Evolutionary conservation across 2,113 vertebrate genomes (phyloP).

Genomic region (Struthidea cinerea): DNA sequence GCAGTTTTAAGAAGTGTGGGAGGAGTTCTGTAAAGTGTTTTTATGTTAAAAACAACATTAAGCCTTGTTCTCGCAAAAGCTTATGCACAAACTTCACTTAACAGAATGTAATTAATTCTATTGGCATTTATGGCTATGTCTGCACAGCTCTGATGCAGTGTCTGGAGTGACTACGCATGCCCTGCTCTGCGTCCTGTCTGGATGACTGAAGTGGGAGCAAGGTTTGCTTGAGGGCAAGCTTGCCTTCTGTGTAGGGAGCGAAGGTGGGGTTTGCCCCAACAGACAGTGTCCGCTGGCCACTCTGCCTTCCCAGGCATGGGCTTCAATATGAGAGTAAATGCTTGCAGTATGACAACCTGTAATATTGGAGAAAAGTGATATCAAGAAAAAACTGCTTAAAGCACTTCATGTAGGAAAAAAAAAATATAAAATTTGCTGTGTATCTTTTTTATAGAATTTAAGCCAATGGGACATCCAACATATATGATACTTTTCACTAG

Average conservation of each 20-base stretch:
- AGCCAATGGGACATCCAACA: neutral
- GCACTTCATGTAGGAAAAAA: neutral
- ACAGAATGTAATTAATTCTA: neutral
- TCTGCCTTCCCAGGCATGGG: neutral
- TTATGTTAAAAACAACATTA: constrained; percentile 41
- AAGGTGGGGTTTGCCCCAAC: neutral
- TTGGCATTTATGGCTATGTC: neutral
- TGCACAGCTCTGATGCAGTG: neutral
- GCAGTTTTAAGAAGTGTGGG: constrained; percentile 45
- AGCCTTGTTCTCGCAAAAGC: constrained; percentile 4
- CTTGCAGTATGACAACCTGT: neutral
- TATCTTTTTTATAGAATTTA: neutral
- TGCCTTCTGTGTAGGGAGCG: neutral
- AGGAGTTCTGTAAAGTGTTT: constrained; percentile 49
- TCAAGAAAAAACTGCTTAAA: neutral
- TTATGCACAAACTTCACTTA: neutral
- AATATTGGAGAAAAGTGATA: neutral
- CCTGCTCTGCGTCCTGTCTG: neutral
- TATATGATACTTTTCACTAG: neutral
- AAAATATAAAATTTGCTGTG: rapidly evolving
- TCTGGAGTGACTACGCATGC: neutral
- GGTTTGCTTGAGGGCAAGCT: neutral
- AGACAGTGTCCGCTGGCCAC: neutral
- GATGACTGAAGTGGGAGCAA: neutral
- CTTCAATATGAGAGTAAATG: neutral